Evolutionary conservation across 2,797 vertebrate genomes (phyloP).

Genomic region (Danio albolineatus): DNA sequence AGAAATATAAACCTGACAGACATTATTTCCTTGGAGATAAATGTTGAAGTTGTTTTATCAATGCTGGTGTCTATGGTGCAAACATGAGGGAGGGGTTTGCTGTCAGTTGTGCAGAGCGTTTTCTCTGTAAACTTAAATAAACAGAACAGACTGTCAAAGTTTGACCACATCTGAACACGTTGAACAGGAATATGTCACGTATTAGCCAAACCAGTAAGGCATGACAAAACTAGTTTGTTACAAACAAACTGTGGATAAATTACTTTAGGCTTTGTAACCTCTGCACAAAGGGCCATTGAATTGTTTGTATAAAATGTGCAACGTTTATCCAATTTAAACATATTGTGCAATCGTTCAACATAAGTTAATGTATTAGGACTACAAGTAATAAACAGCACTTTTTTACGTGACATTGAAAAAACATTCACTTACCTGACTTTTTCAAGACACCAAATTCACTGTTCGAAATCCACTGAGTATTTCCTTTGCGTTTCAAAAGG

Average conservation of each 20-base stretch:
- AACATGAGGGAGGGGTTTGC: neutral
- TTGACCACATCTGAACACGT: neutral
- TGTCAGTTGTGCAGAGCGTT: neutral
- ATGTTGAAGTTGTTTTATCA: neutral
- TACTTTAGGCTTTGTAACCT: neutral
- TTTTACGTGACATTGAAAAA: neutral
- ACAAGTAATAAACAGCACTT: neutral
- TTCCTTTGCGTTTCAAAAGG: neutral
- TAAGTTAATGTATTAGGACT: neutral
- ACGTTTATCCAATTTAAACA: neutral
- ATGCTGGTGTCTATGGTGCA: no score
- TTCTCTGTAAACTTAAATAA: neutral
- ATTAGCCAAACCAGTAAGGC: slow-evolving; percentile 5
- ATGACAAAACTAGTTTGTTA: neutral
- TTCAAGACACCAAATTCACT: neutral
- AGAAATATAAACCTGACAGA: neutral
- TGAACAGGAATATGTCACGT: neutral
- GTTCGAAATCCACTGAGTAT: neutral
- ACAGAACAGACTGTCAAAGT: neutral
- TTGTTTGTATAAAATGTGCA: neutral
- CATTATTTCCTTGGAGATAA: neutral
- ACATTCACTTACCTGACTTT: neutral
- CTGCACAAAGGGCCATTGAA: neutral
- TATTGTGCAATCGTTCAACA: neutral
- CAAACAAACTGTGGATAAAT: neutral